Conservation (phyloP, 2,797 vertebrate species). For the Oreochromis grahami region DNA sequence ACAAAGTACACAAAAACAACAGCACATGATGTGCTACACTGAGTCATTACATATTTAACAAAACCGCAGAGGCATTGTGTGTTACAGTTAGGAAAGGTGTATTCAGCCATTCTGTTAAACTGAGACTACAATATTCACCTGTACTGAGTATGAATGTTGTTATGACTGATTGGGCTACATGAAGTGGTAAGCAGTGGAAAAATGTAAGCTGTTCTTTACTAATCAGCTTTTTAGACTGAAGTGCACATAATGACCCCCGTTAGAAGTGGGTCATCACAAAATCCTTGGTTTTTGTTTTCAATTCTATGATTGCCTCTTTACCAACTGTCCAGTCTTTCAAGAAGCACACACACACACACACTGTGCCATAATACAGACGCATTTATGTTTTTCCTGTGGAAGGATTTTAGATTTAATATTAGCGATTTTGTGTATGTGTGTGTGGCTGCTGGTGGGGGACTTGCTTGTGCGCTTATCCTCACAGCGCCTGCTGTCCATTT, state of each 20-base stretch:
- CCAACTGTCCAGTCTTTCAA: neutral
- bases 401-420: constrained; percentile 20
- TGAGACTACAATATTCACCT: neutral
- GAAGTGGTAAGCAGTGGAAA: neutral
- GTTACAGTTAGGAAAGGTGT: neutral
- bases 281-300: constrained; percentile 14
- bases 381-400: neutral
- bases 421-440: neutral
- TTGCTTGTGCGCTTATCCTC: constrained; percentile 31
- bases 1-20: neutral
- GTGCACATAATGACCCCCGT: neutral
- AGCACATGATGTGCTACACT: neutral
- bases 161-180: neutral
- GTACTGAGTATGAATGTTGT: neutral
- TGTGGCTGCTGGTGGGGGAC: neutral
- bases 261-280: constrained; percentile 36
- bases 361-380: neutral
- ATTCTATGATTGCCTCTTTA: constrained; percentile 22
- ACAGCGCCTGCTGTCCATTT: constrained; percentile 34
- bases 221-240: neutral
- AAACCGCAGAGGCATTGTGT: neutral
- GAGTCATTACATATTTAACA: neutral
- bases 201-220: neutral
- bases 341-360: neutral
- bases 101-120: neutral